Evolutionary conservation across 2,113 vertebrate species (phyloP), one percentile per base, ranked within the genome.

Genomic region (Thinocorus orbignyianus): DNA sequence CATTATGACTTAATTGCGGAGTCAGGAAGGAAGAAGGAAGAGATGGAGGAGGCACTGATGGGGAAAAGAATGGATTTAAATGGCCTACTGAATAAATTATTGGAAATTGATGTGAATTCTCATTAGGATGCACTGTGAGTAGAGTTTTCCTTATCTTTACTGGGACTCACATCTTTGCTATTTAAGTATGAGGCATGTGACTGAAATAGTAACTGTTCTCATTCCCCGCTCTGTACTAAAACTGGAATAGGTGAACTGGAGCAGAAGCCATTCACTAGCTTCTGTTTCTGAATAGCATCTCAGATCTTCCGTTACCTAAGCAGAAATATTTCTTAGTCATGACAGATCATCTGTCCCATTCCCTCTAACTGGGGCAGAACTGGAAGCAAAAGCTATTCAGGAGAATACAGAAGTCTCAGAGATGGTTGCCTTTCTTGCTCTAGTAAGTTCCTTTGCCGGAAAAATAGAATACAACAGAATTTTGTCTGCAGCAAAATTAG

Each of bases 41-140:
- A 60, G 49, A 58, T 71, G 30, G 70, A 95, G 52, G 76, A 78
- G 41, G 44, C 30, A 30, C 24, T 52, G 73, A 72, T 61, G 79
- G 91, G 78, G 62, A 61, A 80, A 90, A 90, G 19, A 18, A 86
- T 77, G 87, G 82, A 93, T 92, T 79, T 88, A 90, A 94, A 91
- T 90, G 44, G 19, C 42, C 52, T 90, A 30, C 35, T 65, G 82
- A 69, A 86, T 88, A 86, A 94, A 88, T 94, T 92, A 88, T 51
- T 94, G 88, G 79, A 69, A 92, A 74, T 64, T 80, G 82, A 62
- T 81, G 39, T 20, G 71, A 69, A 41, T 41, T 88, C 44, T 76
- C 70, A 48, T 90, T 82, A 87, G 61, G 73, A 78, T 77, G 78
- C 41, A 17, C 35, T 65, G n/a, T 46, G 62, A 77, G 76, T 51